Conservation (phyloP, 1,140 invertebrate species). For the Augochlora pura region DNA sequence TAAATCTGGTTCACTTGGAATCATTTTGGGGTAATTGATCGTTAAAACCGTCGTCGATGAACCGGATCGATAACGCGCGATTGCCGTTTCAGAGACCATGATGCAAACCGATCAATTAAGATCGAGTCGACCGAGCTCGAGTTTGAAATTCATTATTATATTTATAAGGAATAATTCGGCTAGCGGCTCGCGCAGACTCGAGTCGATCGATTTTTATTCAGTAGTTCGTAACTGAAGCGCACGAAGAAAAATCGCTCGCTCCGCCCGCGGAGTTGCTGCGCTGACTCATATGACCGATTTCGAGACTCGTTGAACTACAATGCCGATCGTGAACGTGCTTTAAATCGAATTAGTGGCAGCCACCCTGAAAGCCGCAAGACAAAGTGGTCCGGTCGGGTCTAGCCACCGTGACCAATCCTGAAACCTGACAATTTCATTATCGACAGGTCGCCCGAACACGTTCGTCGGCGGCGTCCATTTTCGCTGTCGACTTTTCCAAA, state of each 20-base stretch:
- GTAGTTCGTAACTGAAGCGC: no score
- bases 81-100: no score
- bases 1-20: neutral
- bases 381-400: neutral
- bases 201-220: neutral
- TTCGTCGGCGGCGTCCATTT: neutral
- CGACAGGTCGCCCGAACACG: no score
- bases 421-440: constrained; percentile 4
- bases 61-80: neutral
- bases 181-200: neutral
- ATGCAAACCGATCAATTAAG: neutral
- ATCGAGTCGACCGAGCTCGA: neutral
- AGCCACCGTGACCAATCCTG: neutral
- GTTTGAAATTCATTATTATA: neutral
- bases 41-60: neutral
- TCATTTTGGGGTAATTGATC: neutral
- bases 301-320: neutral
- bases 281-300: neutral
- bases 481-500: no score
- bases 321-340: neutral
- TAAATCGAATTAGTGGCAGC: neutral
- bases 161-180: neutral
- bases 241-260: neutral
- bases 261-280: neutral
- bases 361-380: neutral